Conservation (phyloP, 2,113 vertebrate genomes). For the Oplegnathus fasciatus region DNA sequence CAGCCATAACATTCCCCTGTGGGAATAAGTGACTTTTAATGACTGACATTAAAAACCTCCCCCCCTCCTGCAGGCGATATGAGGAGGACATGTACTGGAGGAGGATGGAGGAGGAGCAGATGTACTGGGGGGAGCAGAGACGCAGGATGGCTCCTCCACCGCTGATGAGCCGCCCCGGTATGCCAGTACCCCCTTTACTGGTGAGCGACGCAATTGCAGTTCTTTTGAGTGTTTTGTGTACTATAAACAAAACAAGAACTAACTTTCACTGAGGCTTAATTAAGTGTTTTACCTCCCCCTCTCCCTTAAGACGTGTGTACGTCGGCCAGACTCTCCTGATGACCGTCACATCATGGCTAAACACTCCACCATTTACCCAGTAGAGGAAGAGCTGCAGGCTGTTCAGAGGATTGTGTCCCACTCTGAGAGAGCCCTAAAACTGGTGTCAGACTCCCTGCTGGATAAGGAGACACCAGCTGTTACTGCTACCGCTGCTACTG, state of each 20-base stretch:
- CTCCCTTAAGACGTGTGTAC: conserved; percentile 72
- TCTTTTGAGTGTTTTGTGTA: background rate
- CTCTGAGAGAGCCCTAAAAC: conserved; percentile 86
- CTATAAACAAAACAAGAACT: background rate
- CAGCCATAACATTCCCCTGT: background rate
- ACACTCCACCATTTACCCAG: conserved; percentile 88
- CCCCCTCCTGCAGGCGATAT: conserved; percentile 77
- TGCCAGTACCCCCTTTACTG: conserved; percentile 81
- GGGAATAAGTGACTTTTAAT: background rate
- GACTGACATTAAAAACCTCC: background rate
- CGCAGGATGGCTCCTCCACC: conserved; percentile 74
- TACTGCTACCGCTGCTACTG: conserved; percentile 5
- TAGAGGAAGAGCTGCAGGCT: conserved; percentile 88
- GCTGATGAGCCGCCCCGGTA: conserved; percentile 78
- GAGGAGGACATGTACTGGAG: conserved; percentile 88
- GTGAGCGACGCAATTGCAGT: conserved; percentile 65
- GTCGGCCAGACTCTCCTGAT: conserved; percentile 83
- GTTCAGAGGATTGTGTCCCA: conserved; percentile 88
- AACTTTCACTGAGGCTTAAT: background rate
- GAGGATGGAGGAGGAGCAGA: conserved; percentile 84
- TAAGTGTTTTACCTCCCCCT: background rate
- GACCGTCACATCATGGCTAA: conserved; percentile 89
- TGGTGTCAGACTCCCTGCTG: conserved; percentile 87
- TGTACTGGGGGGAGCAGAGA: conserved; percentile 84
- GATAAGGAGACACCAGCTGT: conserved; percentile 71